These are phyloP conservation scores for Onychostruthus taczanowskii DNA, from an alignment of 2,113 vertebrate species.

Conservation along the genomic window DNA sequence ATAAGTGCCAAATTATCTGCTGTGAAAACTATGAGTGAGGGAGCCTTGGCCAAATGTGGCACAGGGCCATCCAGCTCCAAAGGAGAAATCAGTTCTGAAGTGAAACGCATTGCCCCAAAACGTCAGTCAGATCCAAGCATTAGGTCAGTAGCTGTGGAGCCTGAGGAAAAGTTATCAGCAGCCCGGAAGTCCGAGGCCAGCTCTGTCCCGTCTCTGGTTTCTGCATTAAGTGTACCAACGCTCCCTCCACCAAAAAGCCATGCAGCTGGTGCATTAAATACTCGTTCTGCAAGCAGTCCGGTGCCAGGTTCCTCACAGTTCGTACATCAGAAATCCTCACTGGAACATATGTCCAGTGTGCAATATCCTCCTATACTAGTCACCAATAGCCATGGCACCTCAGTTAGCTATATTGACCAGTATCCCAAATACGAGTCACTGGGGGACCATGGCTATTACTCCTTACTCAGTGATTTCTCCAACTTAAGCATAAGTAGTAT, in stretches of 20 bases:
- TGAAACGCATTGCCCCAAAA: conserved; percentile 92
- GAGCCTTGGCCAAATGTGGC: conserved; percentile 88
- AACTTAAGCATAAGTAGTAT: conserved; percentile 90
- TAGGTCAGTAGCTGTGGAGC: conserved; percentile 90
- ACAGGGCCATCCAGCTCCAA: conserved; percentile 77
- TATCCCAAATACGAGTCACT: conserved; percentile 94
- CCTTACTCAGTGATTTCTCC: conserved; percentile 95
- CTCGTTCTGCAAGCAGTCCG: conserved; percentile 96
- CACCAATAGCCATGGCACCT: conserved; percentile 93
- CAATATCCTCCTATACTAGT: conserved; percentile 97
- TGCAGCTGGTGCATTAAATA: conserved; percentile 93
- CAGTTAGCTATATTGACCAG: conserved; percentile 89
- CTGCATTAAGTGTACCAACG: conserved; percentile 94
- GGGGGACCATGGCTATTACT: conserved; percentile 95
- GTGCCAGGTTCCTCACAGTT: conserved; percentile 95
- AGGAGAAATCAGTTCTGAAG: conserved; percentile 85
- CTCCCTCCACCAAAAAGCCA: conserved; percentile 93
- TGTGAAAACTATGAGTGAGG: conserved; percentile 97
- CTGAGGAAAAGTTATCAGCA: conserved; percentile 85
- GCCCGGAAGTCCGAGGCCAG: conserved; percentile 90
- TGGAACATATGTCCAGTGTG: conserved; percentile 93
- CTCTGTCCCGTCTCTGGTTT: conserved; percentile 96
- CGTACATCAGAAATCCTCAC: conserved; percentile 85
- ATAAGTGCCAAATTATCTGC: conserved; percentile 98
- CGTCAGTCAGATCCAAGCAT: conserved; percentile 98